Base-by-base conservation (phyloP, 30 jellyfish, hydroid and myxozoan genomes). In the Aurelia aurita region DNA sequence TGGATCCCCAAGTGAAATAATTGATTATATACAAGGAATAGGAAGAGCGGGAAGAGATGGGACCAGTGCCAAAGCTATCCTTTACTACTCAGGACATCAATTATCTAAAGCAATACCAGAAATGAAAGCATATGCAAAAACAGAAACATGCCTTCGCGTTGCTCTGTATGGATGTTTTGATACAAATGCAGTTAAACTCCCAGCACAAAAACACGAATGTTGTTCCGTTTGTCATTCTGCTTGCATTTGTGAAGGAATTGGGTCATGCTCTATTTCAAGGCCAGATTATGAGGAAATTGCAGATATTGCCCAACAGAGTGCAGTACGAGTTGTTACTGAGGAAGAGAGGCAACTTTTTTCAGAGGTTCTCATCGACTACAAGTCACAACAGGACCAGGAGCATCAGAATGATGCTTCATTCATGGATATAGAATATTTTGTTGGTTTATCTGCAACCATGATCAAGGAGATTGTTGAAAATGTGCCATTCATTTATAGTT, bases 21-120 rank as follows among this genome's bases (percentile, higher is more conserved):
- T 35, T 23, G 72, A 73, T 27, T 73, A 20, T 60, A 73, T 73
- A 16, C 85, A 73, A 35, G 85, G 74, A 53, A 73, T 73, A 0
- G 85, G 85, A 35, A 58, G 85, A 35, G 74, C 85, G 15, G 74
- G 85, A 25, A 54, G 85, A 44, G 85, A 73, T 73, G 58, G 62
- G 25, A 19, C 53, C 26, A 55, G 44, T 12, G 53, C 85, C 27
- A 26, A 27, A 5, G 62, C 71, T 5, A 53, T 73, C n/a, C 34
- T 73, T 18, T 73, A 35, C 57, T 73, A 25, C 57, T 35, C 85
- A 35, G 85, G 85, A 4, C 53, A 53, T 21, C 74, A 73, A 32
- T 5, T 73, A 5, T 69, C 51, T 21, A 45, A 73, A 23, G 73
- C 85, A 35, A 35, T 71, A 7, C 51, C 35, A 53, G 85, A 53